Evolutionary conservation across 2,113 vertebrate species (phyloP).

Genomic region (Kobus ellipsiprymnus): DNA sequence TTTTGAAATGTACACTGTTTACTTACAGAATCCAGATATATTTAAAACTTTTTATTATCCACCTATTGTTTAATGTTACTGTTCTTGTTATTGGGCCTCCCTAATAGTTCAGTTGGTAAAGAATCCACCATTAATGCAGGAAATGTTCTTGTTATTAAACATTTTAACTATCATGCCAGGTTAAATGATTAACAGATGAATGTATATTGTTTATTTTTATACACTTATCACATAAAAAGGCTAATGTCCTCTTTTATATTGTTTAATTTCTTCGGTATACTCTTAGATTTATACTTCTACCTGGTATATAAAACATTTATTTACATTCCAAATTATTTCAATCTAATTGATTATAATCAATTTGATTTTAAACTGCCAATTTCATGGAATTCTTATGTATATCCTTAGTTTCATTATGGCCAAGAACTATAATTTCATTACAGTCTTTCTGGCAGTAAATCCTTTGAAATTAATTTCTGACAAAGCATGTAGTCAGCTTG

Average conservation of each 20-base stretch:
- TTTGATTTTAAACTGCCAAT: not conserved
- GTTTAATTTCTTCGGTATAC: not conserved
- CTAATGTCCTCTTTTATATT: not conserved
- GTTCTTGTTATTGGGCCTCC: not conserved
- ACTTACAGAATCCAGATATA: not conserved
- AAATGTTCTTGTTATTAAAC: not conserved
- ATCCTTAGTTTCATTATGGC: not conserved
- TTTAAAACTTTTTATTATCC: not conserved
- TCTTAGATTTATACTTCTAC: not conserved
- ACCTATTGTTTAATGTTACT: not conserved
- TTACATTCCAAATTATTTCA: not conserved
- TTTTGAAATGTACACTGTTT: not conserved
- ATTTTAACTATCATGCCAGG: not conserved
- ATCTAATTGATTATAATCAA: not conserved
- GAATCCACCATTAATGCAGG: not conserved
- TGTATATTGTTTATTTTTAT: not conserved
- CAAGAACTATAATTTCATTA: not conserved
- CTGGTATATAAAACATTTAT: not conserved
- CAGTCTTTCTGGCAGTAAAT: not conserved
- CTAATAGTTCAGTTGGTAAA: not conserved
- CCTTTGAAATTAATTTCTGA: not conserved
- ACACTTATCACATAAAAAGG: not conserved
- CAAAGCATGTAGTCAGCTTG: not conserved
- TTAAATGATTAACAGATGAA: not conserved
- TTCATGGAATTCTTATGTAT: not conserved